A percentile compares a stretch with the other conserved stretches of the same genome.
Conservation (phyloP, 2,113 vertebrate species). For the Thermophis baileyi region DNA sequence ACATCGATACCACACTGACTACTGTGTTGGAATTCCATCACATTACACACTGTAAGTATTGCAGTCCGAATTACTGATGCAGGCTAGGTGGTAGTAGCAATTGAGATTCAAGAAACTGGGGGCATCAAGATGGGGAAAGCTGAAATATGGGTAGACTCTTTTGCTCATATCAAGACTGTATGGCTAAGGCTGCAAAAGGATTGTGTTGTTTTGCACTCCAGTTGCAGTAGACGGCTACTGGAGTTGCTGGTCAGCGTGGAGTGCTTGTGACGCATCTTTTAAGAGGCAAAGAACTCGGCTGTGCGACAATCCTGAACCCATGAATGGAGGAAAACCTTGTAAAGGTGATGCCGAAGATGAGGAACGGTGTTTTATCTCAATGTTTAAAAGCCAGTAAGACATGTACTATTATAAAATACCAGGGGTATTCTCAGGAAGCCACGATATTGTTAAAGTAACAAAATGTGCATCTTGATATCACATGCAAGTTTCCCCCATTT, state of each 20-base stretch:
- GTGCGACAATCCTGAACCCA: slow-evolving; percentile 78
- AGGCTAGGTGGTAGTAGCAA: not conserved
- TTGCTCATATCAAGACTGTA: not conserved
- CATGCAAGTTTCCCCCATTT: not conserved
- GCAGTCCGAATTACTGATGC: not conserved
- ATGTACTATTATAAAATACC: not conserved
- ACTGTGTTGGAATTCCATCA: not conserved
- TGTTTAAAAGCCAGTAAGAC: slow-evolving; percentile 75
- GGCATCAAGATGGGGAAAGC: not conserved
- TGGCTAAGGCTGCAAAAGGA: not conserved
- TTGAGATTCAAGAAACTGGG: not conserved
- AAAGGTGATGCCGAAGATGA: slow-evolving; percentile 58
- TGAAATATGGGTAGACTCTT: not conserved
- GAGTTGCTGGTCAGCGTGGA: slow-evolving; percentile 86
- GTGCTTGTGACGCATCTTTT: slow-evolving; percentile 66
- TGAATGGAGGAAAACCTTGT: slow-evolving; percentile 72
- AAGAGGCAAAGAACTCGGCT: slow-evolving; percentile 68
- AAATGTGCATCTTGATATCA: not conserved
- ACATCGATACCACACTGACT: not conserved
- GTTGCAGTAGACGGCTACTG: slow-evolving; percentile 78
- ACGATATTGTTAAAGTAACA: not conserved
- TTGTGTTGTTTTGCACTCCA: slow-evolving; percentile 44
- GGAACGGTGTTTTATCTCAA: slow-evolving; percentile 74
- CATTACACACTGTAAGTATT: not conserved
- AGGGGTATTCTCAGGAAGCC: not conserved